Conservation (phyloP, 2,113 vertebrate genomes). For the Neolamprologus kungweensis region DNA sequence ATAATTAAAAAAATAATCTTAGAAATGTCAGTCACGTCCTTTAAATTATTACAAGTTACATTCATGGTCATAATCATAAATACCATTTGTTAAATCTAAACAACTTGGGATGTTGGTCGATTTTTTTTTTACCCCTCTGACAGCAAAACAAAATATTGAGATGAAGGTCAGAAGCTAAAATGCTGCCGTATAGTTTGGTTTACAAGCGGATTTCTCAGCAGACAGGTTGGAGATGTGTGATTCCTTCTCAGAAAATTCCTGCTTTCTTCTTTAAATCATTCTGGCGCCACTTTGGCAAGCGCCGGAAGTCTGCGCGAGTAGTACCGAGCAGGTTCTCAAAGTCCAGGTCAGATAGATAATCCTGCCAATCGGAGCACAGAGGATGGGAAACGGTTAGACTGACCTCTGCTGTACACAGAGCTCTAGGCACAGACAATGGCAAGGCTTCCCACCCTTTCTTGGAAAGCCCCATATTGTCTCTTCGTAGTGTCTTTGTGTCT, state of each 20-base stretch:
- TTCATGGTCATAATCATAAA: neutral
- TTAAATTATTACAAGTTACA: neutral
- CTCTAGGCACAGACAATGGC: neutral
- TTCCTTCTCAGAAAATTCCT: conserved; percentile 78
- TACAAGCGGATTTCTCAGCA: neutral
- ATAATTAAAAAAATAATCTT: neutral
- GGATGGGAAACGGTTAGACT: neutral
- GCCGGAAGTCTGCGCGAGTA: conserved; percentile 75
- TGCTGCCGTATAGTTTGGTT: neutral
- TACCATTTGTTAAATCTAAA: neutral
- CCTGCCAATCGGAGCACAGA: conserved; percentile 55
- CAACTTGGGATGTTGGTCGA: neutral
- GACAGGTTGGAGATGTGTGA: neutral
- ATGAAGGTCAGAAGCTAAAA: neutral
- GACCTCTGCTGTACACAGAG: neutral
- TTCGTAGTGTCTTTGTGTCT: neutral
- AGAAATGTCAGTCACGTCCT: neutral
- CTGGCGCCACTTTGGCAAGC: conserved; percentile 87
- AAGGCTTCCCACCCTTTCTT: neutral
- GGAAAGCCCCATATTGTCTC: neutral
- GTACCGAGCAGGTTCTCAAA: conserved; percentile 82
- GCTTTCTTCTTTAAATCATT: conserved; percentile 81
- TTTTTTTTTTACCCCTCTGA: neutral
- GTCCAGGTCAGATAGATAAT: conserved; percentile 78
- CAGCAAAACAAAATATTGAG: neutral